Conservation (phyloP, 1,140 invertebrate genomes). For the Liolophura sinensis region DNA sequence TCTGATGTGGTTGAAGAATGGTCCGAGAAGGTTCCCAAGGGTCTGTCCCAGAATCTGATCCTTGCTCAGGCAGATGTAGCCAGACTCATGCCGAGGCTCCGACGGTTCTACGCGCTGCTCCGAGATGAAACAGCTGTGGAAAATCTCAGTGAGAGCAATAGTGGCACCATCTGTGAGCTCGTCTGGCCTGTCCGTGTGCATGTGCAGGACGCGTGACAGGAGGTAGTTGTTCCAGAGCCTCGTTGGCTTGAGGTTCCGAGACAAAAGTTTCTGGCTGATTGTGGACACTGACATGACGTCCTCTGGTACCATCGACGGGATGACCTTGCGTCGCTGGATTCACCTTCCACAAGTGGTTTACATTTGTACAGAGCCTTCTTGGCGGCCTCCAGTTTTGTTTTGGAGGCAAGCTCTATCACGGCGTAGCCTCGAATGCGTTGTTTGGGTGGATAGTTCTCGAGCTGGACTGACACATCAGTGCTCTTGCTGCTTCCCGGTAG, state of each 20-base stretch:
- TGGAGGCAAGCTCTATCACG: constrained; percentile 47
- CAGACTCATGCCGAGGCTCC: constrained; percentile 47
- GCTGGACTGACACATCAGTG: no score
- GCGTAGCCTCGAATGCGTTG: constrained; percentile 38
- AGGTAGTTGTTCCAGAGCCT: constrained; percentile 50
- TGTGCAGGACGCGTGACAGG: constrained; percentile 39
- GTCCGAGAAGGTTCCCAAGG: constrained; percentile 48
- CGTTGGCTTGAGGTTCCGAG: constrained; percentile 41
- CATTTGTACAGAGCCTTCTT: constrained; percentile 30
- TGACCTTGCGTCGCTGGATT: constrained; percentile 24
- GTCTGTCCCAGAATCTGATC: constrained; percentile 52
- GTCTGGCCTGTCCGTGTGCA: constrained; percentile 25
- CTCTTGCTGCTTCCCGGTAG: no score
- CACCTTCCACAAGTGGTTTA: constrained; percentile 18
- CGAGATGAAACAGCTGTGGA: constrained; percentile 56
- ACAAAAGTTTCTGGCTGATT: constrained; percentile 40
- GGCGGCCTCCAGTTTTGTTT: constrained; percentile 50
- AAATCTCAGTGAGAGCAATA: constrained; percentile 53
- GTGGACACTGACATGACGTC: constrained; percentile 37
- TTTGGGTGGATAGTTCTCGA: neutral
- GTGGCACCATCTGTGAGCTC: constrained; percentile 40
- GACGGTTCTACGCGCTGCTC: constrained; percentile 41
- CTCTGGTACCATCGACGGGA: constrained; percentile 30
- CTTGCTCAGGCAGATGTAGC: constrained; percentile 52
- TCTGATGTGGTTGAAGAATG: constrained; percentile 49